A percentile compares a stretch with the other conserved stretches of the same genome.
Conservation (phyloP, 2,888 invertebrate species). For the Cyclophora albipunctata region DNA sequence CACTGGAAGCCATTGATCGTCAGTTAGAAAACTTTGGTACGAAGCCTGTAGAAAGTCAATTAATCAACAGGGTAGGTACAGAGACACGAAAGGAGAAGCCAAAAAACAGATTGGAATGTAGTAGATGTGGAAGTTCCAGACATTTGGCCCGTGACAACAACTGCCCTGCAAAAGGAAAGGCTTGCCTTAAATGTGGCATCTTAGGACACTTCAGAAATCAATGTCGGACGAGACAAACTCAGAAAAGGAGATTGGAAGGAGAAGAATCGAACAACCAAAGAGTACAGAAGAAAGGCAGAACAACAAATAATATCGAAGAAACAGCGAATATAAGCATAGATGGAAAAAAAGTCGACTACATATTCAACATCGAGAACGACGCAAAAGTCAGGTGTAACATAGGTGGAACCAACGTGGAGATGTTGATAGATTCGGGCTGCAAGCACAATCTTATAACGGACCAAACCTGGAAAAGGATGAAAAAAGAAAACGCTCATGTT, state of each 20-base stretch:
- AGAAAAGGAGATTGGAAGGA: no score
- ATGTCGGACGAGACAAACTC: no score
- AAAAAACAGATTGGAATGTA: not conserved
- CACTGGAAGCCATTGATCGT: not conserved
- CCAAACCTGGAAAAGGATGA: conserved; percentile 15
- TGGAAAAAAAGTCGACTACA: conserved; percentile 1
- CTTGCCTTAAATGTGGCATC: conserved; percentile 4
- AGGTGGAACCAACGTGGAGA: conserved; percentile 12
- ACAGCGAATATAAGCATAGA: no score
- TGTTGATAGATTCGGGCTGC: conserved; percentile 21
- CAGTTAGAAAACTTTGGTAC: no score
- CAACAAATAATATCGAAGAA: no score
- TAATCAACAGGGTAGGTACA: no score
- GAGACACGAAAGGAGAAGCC: no score
- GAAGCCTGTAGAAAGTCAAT: no score
- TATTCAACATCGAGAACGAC: conserved; percentile 14
- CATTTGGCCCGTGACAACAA: conserved; percentile 2
- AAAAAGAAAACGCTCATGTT: conserved; percentile 4
- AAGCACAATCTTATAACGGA: conserved; percentile 19
- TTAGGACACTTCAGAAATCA: conserved; percentile 4
- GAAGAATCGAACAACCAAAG: no score
- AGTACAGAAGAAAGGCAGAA: no score
- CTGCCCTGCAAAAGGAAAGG: conserved; percentile 11
- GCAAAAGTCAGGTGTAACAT: conserved; percentile 6
- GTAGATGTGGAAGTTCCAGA: conserved; percentile 4